These are phyloP conservation scores for Grus americana DNA, from an alignment of 2,113 vertebrate genomes.

Conservation along the genomic window DNA sequence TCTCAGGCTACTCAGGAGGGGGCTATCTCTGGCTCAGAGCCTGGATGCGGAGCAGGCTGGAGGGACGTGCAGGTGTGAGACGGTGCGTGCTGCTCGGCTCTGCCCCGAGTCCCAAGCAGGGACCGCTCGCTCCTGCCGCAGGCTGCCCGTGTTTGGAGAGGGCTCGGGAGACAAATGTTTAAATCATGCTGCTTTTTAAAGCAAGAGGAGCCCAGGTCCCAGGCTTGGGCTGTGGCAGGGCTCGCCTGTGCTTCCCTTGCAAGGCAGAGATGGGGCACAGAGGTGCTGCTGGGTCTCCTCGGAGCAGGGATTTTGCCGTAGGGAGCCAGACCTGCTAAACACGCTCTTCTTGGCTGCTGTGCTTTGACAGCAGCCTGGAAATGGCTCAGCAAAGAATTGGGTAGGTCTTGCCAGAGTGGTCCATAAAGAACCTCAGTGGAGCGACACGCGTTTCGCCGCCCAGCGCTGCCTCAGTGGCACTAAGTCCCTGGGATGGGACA, in stretches of 20 bases:
- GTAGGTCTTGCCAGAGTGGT: background rate
- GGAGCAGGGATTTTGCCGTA: background rate
- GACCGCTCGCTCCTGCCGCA: background rate
- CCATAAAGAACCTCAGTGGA: background rate
- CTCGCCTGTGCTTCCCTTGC: background rate
- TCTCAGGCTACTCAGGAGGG: background rate
- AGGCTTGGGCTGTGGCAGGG: background rate
- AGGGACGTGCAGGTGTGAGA: background rate
- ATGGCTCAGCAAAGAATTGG: background rate
- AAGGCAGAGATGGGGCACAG: background rate
- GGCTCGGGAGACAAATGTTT: background rate
- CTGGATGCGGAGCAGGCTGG: background rate
- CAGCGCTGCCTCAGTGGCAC: background rate
- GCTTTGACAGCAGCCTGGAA: background rate
- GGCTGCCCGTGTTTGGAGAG: background rate
- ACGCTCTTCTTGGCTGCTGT: background rate
- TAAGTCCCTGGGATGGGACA: background rate
- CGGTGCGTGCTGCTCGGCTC: fast-evolving
- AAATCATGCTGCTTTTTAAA: background rate
- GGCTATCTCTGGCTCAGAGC: background rate
- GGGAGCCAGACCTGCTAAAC: background rate
- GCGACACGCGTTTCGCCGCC: background rate
- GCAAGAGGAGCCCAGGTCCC: background rate
- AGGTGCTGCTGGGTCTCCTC: background rate
- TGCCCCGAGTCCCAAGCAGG: background rate